Evolutionary conservation across 2,797 vertebrate genomes (phyloP).

Genomic region (Poecilia wingei): DNA sequence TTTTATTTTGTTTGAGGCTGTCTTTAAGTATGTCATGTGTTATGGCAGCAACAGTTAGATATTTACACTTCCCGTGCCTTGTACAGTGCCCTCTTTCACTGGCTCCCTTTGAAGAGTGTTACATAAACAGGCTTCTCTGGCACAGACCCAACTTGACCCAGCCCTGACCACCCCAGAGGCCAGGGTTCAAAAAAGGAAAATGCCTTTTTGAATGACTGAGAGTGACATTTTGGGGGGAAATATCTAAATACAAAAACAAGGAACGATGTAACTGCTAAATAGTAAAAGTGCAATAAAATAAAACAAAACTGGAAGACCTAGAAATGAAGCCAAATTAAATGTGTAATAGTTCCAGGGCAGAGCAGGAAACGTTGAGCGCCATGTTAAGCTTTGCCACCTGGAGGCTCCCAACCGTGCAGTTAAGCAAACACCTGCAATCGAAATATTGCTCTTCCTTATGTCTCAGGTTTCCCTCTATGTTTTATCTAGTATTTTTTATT

Average conservation of each 20-base stretch:
- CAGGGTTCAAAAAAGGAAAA: slow-evolving; percentile 49
- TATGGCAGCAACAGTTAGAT: slow-evolving; percentile 71
- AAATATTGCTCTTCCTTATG: slow-evolving; percentile 52
- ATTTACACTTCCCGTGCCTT: slow-evolving; percentile 72
- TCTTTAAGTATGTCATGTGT: slow-evolving; percentile 48
- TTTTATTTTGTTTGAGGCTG: slow-evolving; percentile 40
- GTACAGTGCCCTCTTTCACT: slow-evolving; percentile 74
- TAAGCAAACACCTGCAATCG: slow-evolving; percentile 60
- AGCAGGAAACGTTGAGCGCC: slow-evolving; percentile 40
- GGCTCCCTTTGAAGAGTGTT: slow-evolving; percentile 72
- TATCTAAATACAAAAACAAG: slow-evolving; percentile 25
- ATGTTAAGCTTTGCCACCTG: slow-evolving; percentile 39
- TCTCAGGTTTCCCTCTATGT: slow-evolving; percentile 59
- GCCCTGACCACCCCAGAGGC: slow-evolving; percentile 66
- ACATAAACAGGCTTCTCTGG: slow-evolving; percentile 68
- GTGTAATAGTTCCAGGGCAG: slow-evolving; percentile 20
- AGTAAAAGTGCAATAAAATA: not conserved
- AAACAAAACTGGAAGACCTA: not conserved
- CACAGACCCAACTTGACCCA: slow-evolving; percentile 48
- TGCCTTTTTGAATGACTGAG: slow-evolving; percentile 7
- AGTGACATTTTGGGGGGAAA: slow-evolving; percentile 3
- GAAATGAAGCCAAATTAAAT: slow-evolving; percentile 26
- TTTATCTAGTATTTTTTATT: slow-evolving; percentile 63
- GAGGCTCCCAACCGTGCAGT: slow-evolving; percentile 45
- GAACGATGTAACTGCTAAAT: not conserved